These are phyloP conservation scores for Neogobius melanostomus DNA, from an alignment of 2,113 vertebrate genomes.

Conservation along the genomic window DNA sequence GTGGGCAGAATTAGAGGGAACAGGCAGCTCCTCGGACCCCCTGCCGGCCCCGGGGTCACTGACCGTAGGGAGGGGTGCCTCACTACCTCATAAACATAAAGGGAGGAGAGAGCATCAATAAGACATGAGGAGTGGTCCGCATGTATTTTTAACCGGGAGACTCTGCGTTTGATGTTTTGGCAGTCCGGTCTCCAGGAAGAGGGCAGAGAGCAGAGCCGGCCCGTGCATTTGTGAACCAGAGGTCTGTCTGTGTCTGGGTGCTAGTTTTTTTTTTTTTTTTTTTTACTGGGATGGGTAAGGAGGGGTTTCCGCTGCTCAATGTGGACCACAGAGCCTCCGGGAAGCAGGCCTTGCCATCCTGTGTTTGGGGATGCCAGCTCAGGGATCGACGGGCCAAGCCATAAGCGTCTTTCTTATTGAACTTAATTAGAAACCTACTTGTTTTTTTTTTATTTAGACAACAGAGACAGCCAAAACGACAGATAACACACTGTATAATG, in stretches of 20 bases:
- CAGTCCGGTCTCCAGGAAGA: constrained; percentile 66
- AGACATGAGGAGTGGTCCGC: constrained; percentile 80
- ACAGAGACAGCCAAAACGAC: too few species aligned
- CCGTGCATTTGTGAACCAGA: constrained; percentile 47
- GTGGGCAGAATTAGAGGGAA: constrained; percentile 70
- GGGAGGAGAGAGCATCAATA: constrained; percentile 78
- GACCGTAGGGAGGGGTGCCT: constrained; percentile 42
- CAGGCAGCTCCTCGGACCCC: constrained; percentile 71
- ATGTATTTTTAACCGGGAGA: constrained; percentile 81
- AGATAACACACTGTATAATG: too few species aligned
- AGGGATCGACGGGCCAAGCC: too few species aligned
- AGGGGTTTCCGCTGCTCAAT: not conserved
- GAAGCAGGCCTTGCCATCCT: too few species aligned
- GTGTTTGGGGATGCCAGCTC: too few species aligned
- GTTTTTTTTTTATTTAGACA: too few species aligned
- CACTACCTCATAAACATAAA: constrained; percentile 80
- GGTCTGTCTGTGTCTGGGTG: not conserved
- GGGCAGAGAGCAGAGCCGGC: constrained; percentile 66
- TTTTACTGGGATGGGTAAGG: not conserved
- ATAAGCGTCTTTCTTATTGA: too few species aligned
- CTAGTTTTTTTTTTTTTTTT: not conserved
- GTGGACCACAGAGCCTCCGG: not conserved
- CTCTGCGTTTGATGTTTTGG: constrained; percentile 75
- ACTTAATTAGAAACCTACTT: too few species aligned
- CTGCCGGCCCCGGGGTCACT: constrained; percentile 65